Evolutionary conservation across 2,888 invertebrate genomes (phyloP), one percentile per base, ranked within the genome.

Genomic region (Ormia ochracea): DNA sequence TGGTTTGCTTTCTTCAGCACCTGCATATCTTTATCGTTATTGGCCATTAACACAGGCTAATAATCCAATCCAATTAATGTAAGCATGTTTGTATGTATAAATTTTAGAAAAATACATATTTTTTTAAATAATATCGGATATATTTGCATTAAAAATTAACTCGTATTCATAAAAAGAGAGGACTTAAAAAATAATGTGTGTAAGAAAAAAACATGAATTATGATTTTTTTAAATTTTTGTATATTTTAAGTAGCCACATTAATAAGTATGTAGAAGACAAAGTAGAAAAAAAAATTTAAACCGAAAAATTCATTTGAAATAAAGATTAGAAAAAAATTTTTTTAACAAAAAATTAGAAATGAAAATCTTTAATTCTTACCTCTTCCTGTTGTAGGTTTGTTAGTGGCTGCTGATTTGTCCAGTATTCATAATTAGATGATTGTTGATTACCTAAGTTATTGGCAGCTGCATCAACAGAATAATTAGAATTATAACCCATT

Each of bases 341-440:
- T 2, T 28, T 36, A 65, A 31, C 5, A 5, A n/a, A 45, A 6
- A 56, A 28, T 17, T 23, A 12, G 58, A 58, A 48, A 9, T n/a
- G 7, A 45, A 26, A 38, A 19, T 45, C 17, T 6, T 19, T 23
- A 28, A 54, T 19, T 12, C 63, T 63, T 78, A 74, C 81, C 74
- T 74, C 78, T 38, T 78, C 70, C 9, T 6, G 0, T 12, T 23
- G 3, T 10, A 52, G 50, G 19, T 54, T 26, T 31, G 52, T 21
- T 31, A 4, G 33, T 10, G 21, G 36, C 80, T 4, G 83, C 10
- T 36, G 85, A 43, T 84, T 84, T 50, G 69, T 69, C 87, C 87
- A 86, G 72, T 86, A 86, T 14, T 86, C 86, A 58, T 86, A 87
- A 43, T 78, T 31, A 26, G 28, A n/a, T 2, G 28, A 50, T 41